Base-by-base conservation (phyloP, 2,113 vertebrate genomes). In the Salvelinus namaycush region DNA sequence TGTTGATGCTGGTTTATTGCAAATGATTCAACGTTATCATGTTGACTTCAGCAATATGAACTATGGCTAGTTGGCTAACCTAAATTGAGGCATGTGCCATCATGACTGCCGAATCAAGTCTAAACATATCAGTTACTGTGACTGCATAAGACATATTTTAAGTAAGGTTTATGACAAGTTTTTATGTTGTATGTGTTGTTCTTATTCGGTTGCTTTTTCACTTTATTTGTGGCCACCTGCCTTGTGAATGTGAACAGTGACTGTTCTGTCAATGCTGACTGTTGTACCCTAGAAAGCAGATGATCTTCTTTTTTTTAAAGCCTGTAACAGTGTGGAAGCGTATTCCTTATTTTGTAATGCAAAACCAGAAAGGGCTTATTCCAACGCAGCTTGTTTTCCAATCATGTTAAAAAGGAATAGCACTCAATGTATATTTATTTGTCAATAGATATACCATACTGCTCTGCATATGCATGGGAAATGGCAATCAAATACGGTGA, bases 321-420 rank as follows among this genome's bases (percentile, higher is more conserved):
- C 74, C 39, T 12, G 39, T 44, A 44, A 44, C 39, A 3, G 54
- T 60, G 71, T 49, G n/a, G 51, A 84, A 86, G 81, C 31, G 20
- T 26, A 54, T 71, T 54, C 20, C 48, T 57, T 60, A 59, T 57
- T 67, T 80, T 68, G 83, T 76, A 84, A 91, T 92, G 90, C 89
- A 89, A 90, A 89, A 78, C 81, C 77, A 87, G 89, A 92, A 92
- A 93, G 92, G 92, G 91, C 91, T 93, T 89, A 83, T 80, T 89
- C 82, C 77, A 84, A 85, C 88, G 88, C 88, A 91, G 88, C 86
- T 90, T 89, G 83, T 66, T 75, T 75, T 84, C 74, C 77, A 26
- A 16, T 88, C 75, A 44, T 14, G 39, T 87, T 89, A 11, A 74
- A 83, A 89, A 81, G 22, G 81, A 86, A 80, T 65, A 72, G 75